Conservation (phyloP, 1,140 invertebrate genomes). For the Neotoxoptera formosana region DNA sequence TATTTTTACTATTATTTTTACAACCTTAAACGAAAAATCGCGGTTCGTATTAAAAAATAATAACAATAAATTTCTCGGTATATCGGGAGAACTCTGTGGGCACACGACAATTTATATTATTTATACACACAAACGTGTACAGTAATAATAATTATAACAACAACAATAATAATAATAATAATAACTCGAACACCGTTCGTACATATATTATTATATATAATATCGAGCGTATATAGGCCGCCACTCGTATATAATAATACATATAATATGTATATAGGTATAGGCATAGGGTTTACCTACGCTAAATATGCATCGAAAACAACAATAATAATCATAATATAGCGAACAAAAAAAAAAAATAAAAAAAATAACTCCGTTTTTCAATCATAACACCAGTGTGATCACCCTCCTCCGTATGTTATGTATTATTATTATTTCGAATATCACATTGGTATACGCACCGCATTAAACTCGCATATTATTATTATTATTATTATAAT, state of each 20-base stretch:
- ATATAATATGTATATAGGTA: not conserved
- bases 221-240: not conserved
- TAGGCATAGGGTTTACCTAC: not conserved
- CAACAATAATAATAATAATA: not conserved
- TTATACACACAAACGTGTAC: not conserved
- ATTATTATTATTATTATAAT: too few relatives aligned
- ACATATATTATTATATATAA: not conserved
- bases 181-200: not conserved
- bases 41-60: slow-evolving; percentile 46
- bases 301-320: not conserved
- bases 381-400: slow-evolving; percentile 10
- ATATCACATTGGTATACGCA: slow-evolving; percentile 4
- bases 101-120: too few relatives aligned
- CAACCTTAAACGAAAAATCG: slow-evolving; percentile 38
- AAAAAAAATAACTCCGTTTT: not conserved
- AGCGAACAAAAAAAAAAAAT: not conserved
- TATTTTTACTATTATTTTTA: slow-evolving; percentile 52
- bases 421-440: not conserved
- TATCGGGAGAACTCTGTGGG: not conserved
- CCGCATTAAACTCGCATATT: not conserved
- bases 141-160: not conserved
- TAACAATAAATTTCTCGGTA: slow-evolving; percentile 44
- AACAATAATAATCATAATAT: slow-evolving; percentile 25
- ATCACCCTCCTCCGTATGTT: not conserved
- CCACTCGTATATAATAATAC: not conserved